phyloP scores from a whole-genome alignment of 2,113 vertebrate species.

The Gobio gobio region DNA sequence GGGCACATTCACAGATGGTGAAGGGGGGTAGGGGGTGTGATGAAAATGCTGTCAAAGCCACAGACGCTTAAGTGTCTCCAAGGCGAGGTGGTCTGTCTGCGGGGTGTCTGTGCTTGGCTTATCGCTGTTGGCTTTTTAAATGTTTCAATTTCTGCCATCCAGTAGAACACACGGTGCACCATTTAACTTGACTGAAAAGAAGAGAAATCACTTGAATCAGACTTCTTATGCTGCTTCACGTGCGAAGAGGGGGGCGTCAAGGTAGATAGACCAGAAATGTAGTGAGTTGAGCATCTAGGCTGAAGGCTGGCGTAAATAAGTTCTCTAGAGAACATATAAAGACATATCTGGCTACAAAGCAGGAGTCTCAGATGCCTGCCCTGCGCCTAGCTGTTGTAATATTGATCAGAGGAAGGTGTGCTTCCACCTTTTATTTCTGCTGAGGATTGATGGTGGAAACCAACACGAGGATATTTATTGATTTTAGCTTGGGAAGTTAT shows the following conservation, averaged over 20 bases:
- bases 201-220: conserved; percentile 48
- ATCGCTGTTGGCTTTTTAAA: conserved; percentile 53
- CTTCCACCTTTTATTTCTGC: conserved; percentile 7
- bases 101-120: conserved; percentile 49
- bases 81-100: conserved; percentile 53
- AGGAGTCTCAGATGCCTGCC: conserved; percentile 37
- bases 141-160: conserved; percentile 45
- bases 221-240: conserved; percentile 48
- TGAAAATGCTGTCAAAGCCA: conserved; percentile 58
- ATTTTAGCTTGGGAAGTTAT: not conserved
- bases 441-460: conserved; percentile 30
- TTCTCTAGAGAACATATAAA: conserved; percentile 20
- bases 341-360: conserved; percentile 16
- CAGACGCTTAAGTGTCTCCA: conserved; percentile 57
- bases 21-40: conserved; percentile 48
- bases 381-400: conserved; percentile 24
- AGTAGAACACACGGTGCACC: conserved; percentile 38
- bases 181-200: conserved; percentile 51
- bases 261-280: conserved; percentile 41
- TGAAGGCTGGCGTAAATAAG: conserved; percentile 30
- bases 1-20: conserved; percentile 50
- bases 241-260: conserved; percentile 18
- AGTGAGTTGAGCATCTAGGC: conserved; percentile 28
- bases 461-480: conserved; percentile 7
- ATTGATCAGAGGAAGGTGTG: conserved; percentile 41